phyloP scores from a whole-genome alignment of 2,888 invertebrate genomes.

The Aromia moschata region DNA sequence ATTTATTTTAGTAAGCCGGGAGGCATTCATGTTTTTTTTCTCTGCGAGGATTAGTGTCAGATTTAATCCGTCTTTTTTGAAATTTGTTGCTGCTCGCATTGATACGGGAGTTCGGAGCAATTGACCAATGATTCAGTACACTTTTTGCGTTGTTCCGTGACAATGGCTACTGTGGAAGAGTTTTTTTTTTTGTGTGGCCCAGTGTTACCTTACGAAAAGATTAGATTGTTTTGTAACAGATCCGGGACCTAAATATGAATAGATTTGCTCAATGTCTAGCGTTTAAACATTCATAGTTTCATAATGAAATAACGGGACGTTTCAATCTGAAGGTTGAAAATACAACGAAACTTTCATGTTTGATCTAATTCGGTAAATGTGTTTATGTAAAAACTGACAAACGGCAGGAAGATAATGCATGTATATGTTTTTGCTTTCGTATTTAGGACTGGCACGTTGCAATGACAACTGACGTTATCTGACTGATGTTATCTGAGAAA shows the following conservation, averaged over 20 bases:
- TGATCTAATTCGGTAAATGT: too few relatives aligned
- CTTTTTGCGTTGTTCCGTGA: conserved; percentile 6
- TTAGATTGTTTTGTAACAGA: too few relatives aligned
- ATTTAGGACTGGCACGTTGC: too few relatives aligned
- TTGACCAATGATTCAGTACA: conserved; percentile 23
- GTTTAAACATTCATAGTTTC: not conserved
- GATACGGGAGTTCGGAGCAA: conserved; percentile 33
- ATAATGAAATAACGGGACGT: not conserved
- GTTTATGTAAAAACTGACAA: too few relatives aligned
- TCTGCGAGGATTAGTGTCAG: conserved; percentile 56
- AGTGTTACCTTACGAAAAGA: too few relatives aligned
- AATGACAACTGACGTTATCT: too few relatives aligned
- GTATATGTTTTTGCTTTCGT: too few relatives aligned
- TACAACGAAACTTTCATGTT: not conserved
- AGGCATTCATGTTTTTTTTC: conserved; percentile 62
- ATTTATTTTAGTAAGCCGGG: conserved; percentile 63
- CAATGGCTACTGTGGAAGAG: conserved; percentile 8
- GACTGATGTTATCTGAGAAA: too few relatives aligned
- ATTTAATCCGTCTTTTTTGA: conserved; percentile 56
- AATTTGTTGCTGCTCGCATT: conserved; percentile 32
- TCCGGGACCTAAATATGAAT: not conserved
- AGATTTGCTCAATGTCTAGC: not conserved
- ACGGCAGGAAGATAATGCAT: too few relatives aligned
- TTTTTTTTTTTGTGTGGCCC: too few relatives aligned
- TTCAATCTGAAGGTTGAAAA: not conserved